Percentiles rank a stretch among this genome's conserved stretches.
phyloP scores from a whole-genome alignment of 2,888 invertebrate species.

The Adelognathus sp. region DNA sequence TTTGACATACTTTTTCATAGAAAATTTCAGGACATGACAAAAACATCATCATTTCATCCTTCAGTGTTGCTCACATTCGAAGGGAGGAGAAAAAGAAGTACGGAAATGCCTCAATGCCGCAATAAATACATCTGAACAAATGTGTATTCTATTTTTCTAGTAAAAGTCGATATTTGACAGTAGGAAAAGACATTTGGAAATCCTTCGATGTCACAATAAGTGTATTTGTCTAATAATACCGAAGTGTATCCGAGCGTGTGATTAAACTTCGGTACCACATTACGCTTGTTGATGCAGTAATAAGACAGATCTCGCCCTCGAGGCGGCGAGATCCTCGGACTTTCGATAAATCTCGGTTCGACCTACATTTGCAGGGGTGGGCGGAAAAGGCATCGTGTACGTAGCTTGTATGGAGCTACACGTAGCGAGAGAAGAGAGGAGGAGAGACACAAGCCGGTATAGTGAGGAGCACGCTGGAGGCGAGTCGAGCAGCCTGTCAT shows the following conservation, averaged over 20 bases:
- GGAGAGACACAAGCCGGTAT: not conserved
- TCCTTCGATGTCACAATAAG: not conserved
- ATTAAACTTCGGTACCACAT: not conserved
- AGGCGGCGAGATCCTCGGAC: not conserved
- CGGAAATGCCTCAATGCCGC: too few relatives aligned
- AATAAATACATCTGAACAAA: not conserved
- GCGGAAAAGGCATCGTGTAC: conserved; percentile 4
- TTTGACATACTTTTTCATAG: too few relatives aligned
- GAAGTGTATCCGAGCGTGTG: not conserved
- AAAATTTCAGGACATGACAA: too few relatives aligned
- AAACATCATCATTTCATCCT: too few relatives aligned
- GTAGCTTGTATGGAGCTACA: not conserved
- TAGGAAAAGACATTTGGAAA: not conserved
- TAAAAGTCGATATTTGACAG: not conserved
- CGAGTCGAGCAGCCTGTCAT: conserved; percentile 38
- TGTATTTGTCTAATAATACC: not conserved
- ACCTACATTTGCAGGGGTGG: conserved; percentile 42
- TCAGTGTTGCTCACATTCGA: too few relatives aligned
- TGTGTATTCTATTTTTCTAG: not conserved
- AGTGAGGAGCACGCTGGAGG: conserved; percentile 6
- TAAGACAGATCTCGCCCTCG: conserved; percentile 21
- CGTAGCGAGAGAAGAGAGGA: not conserved
- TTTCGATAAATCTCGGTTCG: conserved; percentile 44
- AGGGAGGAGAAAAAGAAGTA: too few relatives aligned
- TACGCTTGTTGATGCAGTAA: conserved; percentile 25